Conservation (phyloP, 2,113 vertebrate genomes). For the Silurus glanis region DNA sequence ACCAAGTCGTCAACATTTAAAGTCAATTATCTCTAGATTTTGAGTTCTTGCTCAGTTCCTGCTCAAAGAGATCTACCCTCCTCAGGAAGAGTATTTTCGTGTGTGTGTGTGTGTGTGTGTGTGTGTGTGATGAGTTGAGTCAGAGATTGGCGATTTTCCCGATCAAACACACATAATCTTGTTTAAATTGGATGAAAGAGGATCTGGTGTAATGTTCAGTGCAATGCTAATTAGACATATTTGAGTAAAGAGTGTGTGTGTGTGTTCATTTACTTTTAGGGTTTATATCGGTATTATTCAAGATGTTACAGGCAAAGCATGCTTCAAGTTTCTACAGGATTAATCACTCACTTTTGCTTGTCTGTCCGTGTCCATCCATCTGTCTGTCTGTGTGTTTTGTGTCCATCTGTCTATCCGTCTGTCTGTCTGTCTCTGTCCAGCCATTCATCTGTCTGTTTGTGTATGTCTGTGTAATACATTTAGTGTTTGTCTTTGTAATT, state of each 20-base stretch:
- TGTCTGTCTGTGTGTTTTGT: constrained; percentile 21
- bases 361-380: constrained; percentile 29
- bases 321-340: constrained; percentile 62
- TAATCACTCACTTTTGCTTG: constrained; percentile 69
- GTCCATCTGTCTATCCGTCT: constrained; percentile 58
- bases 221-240: neutral
- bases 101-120: neutral
- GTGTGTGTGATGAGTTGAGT: neutral
- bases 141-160: neutral
- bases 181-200: constrained; percentile 6
- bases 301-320: constrained; percentile 48
- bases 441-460: too few species aligned
- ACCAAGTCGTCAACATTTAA: too few species aligned
- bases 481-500: too few species aligned
- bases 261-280: neutral
- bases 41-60: too few species aligned
- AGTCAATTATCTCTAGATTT: too few species aligned
- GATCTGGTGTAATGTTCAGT: constrained; percentile 5
- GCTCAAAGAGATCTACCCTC: too few species aligned
- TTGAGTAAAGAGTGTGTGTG: neutral
- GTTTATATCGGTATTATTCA: constrained; percentile 41
- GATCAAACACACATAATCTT: neutral
- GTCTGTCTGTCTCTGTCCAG: neutral
- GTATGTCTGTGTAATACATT: too few species aligned
- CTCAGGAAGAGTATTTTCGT: too few species aligned